Evolutionary conservation across 2,888 invertebrate species (phyloP), one percentile per base, ranked within the genome.

Genomic region (Sceliomorpha sp.): DNA sequence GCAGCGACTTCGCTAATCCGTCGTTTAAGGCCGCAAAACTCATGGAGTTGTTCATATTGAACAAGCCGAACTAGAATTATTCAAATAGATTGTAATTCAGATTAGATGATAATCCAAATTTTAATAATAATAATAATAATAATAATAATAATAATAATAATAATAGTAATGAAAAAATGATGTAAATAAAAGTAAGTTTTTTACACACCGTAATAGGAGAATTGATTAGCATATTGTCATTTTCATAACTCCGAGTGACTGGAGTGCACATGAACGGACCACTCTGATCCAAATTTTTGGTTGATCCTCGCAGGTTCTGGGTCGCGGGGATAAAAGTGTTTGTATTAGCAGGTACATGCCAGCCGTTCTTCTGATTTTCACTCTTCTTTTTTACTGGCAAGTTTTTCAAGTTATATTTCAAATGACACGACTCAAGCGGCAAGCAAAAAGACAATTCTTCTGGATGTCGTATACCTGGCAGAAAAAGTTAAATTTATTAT

Each of bases 361-460:
- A 85, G 1, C 90, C 90, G 70, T 91, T 91, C 37, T 75, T 89
- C 86, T 81, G 90, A 62, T 77, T 73, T 78, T 88, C 86, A 59
- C 82, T 81, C 73, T 87, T 85, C 81, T 91, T 91, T 81, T 91
- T 92, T 70, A 89, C 90, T 20, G 92, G 91, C 80, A 91, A 84
- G 78, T 93, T 94, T 81, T 95, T 94, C 85, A 94, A 94, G 89
- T 97, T 97, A 86, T 94, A 93, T 87, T 97, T 97, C 50, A 97
- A 89, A 82, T 97, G 94, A 51, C 94, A 93, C 6, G 92, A 90
- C 84, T 95, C 95, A 51, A 97, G 89, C 0, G 96, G 97, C 85
- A 97, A 96, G 88, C 96, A 96, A 53, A 99, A 92, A 0, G 98
- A 99, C 50, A 99, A 87, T 87, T 99, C 99, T 90, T 99, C 99